Base-by-base conservation (phyloP, 2,797 vertebrate species). In the Pseudochirops cupreus region DNA sequence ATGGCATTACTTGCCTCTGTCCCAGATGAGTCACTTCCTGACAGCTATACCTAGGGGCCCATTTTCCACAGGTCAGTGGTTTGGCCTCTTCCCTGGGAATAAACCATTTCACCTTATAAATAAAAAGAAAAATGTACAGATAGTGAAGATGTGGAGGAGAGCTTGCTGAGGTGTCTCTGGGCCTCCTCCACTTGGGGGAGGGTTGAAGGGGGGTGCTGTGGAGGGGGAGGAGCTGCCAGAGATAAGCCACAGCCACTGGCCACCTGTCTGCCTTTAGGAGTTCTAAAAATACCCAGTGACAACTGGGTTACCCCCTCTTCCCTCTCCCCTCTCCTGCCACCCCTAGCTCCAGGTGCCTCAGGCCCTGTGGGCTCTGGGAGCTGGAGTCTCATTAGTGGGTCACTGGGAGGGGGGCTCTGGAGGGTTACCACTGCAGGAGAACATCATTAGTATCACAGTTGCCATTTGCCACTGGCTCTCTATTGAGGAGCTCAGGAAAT, bases 61-160 rank as follows among this genome's bases (percentile, higher is more conserved):
- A 26, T 91, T 89, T 93, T 5, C 33, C n/a, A 26, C 55, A 53
- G 13, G 46, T 95, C 54, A 92, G 33, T 90, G 91, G 31, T 33
- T 96, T 87, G 31, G 39, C 57, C 14, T 97, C 5, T 95, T 93
- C 92, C 39, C 89, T 94, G 90, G 92, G 50, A 96, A 82, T 58
- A 93, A 96, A 97, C 93, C 67, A 93, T 55, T 6, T 18, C 26
- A 92, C 21, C 28, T 94, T 93, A 95, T 58, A 59, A 96, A 94
- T 90, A 93, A 96, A 95, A 96, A 92, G 90, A 91, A 93, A 91
- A 93, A n/a, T 31, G 90, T 7, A 12, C 87, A 46, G 9, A 13
- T 46, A 87, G 10, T 7, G n/a, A 91, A 87, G 39, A 87, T 12
- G 57, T 55, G 31, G 93, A 46, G 26, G 59, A 94, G 82, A 57